Base-by-base conservation (phyloP, 2,888 invertebrate genomes). In the Drosophila macrospina region DNA sequence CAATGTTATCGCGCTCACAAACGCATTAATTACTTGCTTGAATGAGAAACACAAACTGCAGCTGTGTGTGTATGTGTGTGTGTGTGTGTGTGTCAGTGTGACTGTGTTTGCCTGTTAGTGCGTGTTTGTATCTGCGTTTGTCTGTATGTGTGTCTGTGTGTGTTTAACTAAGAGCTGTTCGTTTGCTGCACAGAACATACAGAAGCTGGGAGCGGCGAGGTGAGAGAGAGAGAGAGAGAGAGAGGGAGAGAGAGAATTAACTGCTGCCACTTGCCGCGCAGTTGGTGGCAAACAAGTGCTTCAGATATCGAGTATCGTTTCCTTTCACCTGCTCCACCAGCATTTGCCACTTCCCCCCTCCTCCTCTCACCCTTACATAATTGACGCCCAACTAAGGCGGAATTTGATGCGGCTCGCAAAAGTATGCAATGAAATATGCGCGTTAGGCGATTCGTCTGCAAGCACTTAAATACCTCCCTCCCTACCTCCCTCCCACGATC, bases 221-320 rank as follows among this genome's bases (percentile, higher is more conserved):
- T 36, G 60, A 52, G 64, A 60, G 70, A 56, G 70, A 64, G 70
- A 56, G 70, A 64, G 70, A 56, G 70, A 64, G 70, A 56, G 70
- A 64, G 70, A 56, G 70, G 60, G 75, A 32, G 60, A 52, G 64
- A 60, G 70, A 56, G 70, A 64, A 70, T 75, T 75, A 65, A 70
- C 59, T n/a, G 75, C 52, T 75, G 70, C 73, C 73, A 75, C 59
- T 69, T 75, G 70, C 75, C 41, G 30, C 52, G 41, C 52, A 39
- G 52, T 52, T 52, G 39, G 41, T 52, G 52, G 52, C 52, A 52
- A 74, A 59, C 61, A 61, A 74, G 69, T 60, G 74, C 52, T 42
- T 32, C 63, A 56, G 70, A 32, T 74, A 68, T 74, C 63, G 64
- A 63, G 63, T 42, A 15, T 39, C 45, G 41, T 45, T 13, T 34